Percentiles rank a stretch among this genome's conserved stretches.
These are phyloP conservation scores for Poecilia velifera DNA, from an alignment of 2,797 vertebrate species.

Conservation along the genomic window DNA sequence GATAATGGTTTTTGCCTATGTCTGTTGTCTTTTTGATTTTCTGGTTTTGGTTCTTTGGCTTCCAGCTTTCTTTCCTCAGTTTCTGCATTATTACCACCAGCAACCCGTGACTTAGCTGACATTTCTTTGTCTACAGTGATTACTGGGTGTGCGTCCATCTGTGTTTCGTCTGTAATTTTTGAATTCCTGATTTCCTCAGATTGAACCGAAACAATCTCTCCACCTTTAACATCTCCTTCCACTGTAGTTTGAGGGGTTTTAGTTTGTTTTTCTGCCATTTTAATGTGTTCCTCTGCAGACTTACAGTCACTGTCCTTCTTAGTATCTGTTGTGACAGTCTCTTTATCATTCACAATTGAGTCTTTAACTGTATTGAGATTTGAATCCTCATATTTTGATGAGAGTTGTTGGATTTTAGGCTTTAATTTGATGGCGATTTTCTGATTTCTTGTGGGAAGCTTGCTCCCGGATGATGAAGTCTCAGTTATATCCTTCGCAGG, in stretches of 20 bases:
- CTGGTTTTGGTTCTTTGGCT: constrained; percentile 11
- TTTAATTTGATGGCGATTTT: constrained; percentile 59
- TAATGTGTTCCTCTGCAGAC: constrained; percentile 15
- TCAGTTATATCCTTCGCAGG: constrained; percentile 55
- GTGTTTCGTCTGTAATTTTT: constrained; percentile 7
- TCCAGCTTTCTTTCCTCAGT: constrained; percentile 11
- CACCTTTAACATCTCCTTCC: constrained; percentile 18
- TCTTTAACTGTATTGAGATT: constrained; percentile 18
- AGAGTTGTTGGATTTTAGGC: constrained; percentile 36
- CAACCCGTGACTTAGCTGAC: constrained; percentile 8
- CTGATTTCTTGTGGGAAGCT: constrained; percentile 62
- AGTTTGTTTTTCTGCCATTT: constrained; percentile 20
- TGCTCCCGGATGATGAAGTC: constrained; percentile 46
- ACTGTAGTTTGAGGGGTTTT: constrained; percentile 18
- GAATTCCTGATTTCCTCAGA: constrained; percentile 15
- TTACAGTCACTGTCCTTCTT: neutral
- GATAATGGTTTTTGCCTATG: constrained; percentile 12
- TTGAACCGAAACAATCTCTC: constrained; percentile 28
- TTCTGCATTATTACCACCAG: constrained; percentile 8
- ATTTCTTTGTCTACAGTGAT: neutral
- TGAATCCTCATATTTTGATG: constrained; percentile 22
- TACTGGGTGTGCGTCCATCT: neutral
- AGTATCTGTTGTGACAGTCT: constrained; percentile 8
- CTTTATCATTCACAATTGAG: neutral
- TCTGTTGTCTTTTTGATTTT: constrained; percentile 20